phyloP scores from a whole-genome alignment of 2,113 vertebrate species.

The Fulica atra region DNA sequence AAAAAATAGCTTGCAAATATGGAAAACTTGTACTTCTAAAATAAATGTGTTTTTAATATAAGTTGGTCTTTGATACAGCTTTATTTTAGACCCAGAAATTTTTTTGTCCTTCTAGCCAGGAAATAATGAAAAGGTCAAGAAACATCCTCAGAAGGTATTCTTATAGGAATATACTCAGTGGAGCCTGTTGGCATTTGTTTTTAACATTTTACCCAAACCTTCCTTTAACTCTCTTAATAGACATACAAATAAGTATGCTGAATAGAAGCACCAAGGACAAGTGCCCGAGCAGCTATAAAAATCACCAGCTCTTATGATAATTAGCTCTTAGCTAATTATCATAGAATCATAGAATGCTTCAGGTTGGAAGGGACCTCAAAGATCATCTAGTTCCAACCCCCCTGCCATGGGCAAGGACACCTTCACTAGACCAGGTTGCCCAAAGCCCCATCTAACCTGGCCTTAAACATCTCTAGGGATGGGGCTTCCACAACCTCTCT shows the following conservation, averaged over 20 bases:
- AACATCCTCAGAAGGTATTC: not conserved
- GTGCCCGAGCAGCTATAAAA: not conserved
- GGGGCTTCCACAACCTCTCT: too few species aligned
- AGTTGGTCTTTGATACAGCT: not conserved
- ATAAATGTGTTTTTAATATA: not conserved
- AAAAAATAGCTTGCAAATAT: not conserved
- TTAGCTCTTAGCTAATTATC: not conserved
- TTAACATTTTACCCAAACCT: not conserved
- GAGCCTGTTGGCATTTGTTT: not conserved
- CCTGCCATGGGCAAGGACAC: too few species aligned
- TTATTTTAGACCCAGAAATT: not conserved
- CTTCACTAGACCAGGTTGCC: too few species aligned
- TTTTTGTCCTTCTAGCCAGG: not conserved
- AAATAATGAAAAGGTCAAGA: not conserved
- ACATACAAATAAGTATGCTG: not conserved
- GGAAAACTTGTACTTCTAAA: not conserved
- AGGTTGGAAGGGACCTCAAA: too few species aligned
- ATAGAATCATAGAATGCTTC: too few species aligned
- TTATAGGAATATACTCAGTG: not conserved
- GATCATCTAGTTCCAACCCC: too few species aligned
- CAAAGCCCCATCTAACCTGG: too few species aligned
- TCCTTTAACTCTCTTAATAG: not conserved
- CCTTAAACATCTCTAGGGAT: not conserved
- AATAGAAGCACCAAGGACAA: not conserved
- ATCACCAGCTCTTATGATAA: too few species aligned